Evolutionary conservation across 2,113 vertebrate species (phyloP), one percentile per base, ranked within the genome.

Genomic region (Eclectus roratus): DNA sequence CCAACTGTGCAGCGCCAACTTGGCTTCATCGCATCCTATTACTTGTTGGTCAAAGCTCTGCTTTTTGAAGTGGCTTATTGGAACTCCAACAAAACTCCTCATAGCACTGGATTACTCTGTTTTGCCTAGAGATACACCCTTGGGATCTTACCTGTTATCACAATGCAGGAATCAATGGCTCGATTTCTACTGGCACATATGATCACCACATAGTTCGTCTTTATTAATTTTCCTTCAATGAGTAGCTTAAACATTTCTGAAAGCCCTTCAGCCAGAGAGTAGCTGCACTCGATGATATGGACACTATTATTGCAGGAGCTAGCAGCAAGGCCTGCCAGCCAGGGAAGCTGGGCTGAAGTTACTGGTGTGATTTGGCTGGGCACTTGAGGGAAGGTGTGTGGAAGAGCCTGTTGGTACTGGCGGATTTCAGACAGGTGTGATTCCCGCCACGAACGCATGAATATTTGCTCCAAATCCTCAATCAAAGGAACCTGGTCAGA

Each of bases 401-500:
- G 95, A 24, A 93, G 56, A 31, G 96, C 98, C 93, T 99, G 99
- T 89, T 99, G 99, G 97, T 98, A 99, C 96, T 99, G 99, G 19
- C 99, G 98, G 89, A 99, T 98, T 96, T 99, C 99, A 1, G 98
- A 98, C 56, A 99, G 98, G 95, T 99, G 99, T 0, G 99, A 99
- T 69, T 99, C 99, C 2, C 99, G 98, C 99, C 99, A 99, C 0
- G 99, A 99, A 72, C 99, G 98, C 98, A 99, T 99, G 95, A 99
- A 99, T 94, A 99, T 99, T 94, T 99, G 99, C 95, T 99, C 99
- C 97, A 99, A 95, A 93, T 99, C 99, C 91, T 99, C 99, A 92
- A 99, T 99, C 92, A 99, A 96, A 18, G 99, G 99, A 35, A 99
- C 98, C 97, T 99, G 99, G 96, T 99, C 99, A 0, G 99, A 98